Evolutionary conservation across 2,888 invertebrate genomes (phyloP), one percentile per base, ranked within the genome.

Genomic region (Clivina fossor): DNA sequence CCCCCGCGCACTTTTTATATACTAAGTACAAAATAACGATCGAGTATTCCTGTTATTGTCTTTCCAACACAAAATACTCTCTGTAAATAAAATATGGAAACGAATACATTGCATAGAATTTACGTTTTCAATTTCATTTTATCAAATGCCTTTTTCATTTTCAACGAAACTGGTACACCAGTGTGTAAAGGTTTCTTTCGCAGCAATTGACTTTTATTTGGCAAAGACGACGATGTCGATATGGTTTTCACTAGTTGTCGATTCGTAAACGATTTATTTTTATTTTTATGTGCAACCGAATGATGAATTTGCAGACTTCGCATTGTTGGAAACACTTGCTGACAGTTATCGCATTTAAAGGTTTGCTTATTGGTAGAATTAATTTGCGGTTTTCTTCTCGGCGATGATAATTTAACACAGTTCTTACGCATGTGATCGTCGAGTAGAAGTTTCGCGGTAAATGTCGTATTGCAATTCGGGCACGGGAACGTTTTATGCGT

Each of bases 381-480:
- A 11, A 44, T 44, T 43, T 13, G 8, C 18, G 15, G 32, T 2
- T 15, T 24, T n/a, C 16, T 40, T 11, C 30, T 44, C 22, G 26
- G 43, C 44, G 32, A 18, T 11, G 43, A 26, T n/a, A n/a, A n/a
- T 60, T 73, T 73, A 3, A 73, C 69, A 54, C 74, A 73, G 35
- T 63, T 68, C 18, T 62, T 63, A 7, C 69, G 62, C 2, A 70
- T 53, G 53, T 74, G 73, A 16, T 65, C 62, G 43, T 72, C 71
- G 1, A 73, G 59, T 11, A 70, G 56, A 8, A 72, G 48, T 57
- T 67, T 68, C 2, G 71, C 71, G 4, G 62, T 19, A 57, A 73
- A 74, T 1, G 58, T 55, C 4, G 57, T 48, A 4, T 61, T 59
- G 54, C 74, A 74, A 9, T 64, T 65, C 3, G 54, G 49, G 58